A percentile compares a stretch with the other conserved stretches of the same genome.
These are phyloP conservation scores for Chionis minor DNA, from an alignment of 2,113 vertebrate species.

Conservation along the genomic window DNA sequence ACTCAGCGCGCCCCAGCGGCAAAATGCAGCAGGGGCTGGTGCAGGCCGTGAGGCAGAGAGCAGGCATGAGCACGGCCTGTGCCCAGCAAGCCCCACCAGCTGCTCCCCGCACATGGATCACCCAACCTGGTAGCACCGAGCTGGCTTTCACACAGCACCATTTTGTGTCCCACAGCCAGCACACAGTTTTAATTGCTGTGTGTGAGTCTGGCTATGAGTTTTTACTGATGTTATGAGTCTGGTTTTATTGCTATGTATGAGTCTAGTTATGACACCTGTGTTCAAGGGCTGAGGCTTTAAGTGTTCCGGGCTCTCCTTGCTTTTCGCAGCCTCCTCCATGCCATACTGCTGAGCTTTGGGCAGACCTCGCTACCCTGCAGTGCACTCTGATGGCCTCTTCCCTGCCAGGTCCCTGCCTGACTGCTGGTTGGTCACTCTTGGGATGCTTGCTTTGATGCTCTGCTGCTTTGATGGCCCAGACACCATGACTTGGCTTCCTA, in stretches of 20 bases:
- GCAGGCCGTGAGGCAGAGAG: not conserved
- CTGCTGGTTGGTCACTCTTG: not conserved
- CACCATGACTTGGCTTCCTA: not conserved
- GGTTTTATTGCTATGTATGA: not conserved
- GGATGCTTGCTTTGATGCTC: not conserved
- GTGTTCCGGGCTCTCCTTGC: not conserved
- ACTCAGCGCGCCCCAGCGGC: not conserved
- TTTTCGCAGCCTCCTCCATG: not conserved
- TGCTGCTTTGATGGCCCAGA: not conserved
- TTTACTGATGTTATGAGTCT: not conserved
- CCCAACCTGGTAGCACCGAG: accelerated
- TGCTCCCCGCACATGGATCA: not conserved
- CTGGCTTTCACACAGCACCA: not conserved
- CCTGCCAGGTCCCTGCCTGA: not conserved
- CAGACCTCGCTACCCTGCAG: not conserved
- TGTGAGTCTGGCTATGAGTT: not conserved
- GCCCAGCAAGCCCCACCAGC: not conserved
- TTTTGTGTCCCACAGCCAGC: not conserved
- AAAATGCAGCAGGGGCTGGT: not conserved
- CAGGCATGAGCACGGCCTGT: not conserved
- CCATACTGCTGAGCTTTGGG: not conserved
- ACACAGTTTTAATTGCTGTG: not conserved
- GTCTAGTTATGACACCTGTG: not conserved
- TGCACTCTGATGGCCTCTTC: not conserved
- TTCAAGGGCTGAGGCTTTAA: not conserved